phyloP scores from a whole-genome alignment of 30 jellyfish, hydroid and myxozoan species.

The Hydractinia echinata region DNA sequence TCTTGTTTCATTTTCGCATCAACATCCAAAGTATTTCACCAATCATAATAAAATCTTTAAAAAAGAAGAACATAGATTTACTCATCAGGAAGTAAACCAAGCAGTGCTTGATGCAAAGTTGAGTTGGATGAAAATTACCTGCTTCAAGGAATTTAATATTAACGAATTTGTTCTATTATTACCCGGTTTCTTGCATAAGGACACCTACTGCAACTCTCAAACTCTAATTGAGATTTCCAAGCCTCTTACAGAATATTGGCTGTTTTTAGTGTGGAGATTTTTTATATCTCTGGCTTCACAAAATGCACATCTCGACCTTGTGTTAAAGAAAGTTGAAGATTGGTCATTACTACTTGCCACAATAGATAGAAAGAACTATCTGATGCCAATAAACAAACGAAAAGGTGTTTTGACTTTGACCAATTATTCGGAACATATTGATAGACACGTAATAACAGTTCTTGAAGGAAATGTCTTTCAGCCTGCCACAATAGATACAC shows the following conservation, averaged over 20 bases:
- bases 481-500: background rate
- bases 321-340: background rate
- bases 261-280: background rate
- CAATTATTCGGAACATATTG: background rate
- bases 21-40: constrained; percentile 32
- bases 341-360: constrained; percentile 5
- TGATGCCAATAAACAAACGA: constrained; percentile 12
- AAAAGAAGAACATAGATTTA: background rate
- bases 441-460: background rate
- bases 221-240: background rate
- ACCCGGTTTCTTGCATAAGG: background rate
- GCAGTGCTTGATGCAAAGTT: background rate
- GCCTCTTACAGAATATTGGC: background rate
- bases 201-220: background rate
- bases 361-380: background rate
- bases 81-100: constrained; percentile 2
- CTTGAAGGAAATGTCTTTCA: background rate
- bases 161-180: constrained; percentile 4
- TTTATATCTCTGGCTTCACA: background rate
- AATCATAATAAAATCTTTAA: constrained; percentile 33
- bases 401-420: background rate
- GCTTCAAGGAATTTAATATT: constrained; percentile 17
- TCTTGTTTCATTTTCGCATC: constrained; percentile 30
- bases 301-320: background rate
- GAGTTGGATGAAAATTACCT: background rate